phyloP scores from a whole-genome alignment of 2,797 vertebrate species.

The Chelmon rostratus region DNA sequence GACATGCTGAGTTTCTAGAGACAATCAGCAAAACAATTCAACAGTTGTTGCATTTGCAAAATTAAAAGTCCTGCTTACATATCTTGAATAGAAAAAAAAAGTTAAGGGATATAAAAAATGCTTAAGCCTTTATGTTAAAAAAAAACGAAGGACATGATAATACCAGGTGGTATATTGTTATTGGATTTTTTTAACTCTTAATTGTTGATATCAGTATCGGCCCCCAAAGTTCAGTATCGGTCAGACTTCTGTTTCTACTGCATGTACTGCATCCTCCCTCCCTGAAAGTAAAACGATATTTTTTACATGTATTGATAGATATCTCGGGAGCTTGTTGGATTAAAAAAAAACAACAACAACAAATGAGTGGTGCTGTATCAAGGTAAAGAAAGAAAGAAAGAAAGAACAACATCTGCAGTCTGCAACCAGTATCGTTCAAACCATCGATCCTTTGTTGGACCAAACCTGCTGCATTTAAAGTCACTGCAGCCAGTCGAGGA shows the following conservation, averaged over 20 bases:
- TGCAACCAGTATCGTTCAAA: not conserved
- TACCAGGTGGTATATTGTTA: not conserved
- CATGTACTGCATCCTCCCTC: too few relatives aligned
- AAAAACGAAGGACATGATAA: too few relatives aligned
- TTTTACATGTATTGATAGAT: too few relatives aligned
- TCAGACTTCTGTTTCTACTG: not conserved
- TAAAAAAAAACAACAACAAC: not conserved
- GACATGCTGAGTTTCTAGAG: too few relatives aligned
- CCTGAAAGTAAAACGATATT: not conserved
- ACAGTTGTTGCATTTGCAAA: too few relatives aligned
- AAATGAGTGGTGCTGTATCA: not conserved
- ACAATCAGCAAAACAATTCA: too few relatives aligned
- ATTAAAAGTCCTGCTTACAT: too few relatives aligned
- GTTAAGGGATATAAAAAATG: too few relatives aligned
- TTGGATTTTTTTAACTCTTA: not conserved
- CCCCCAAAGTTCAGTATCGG: not conserved
- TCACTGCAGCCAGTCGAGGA: not conserved
- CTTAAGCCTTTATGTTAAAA: too few relatives aligned
- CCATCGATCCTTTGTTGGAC: not conserved
- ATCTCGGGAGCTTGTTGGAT: too few relatives aligned
- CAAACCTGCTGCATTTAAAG: not conserved
- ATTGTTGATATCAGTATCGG: not conserved
- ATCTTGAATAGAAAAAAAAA: too few relatives aligned
- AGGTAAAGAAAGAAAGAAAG: not conserved
- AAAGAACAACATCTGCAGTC: not conserved